phyloP scores from a whole-genome alignment of 2,888 invertebrate species.

The Pterostichus madidus region DNA sequence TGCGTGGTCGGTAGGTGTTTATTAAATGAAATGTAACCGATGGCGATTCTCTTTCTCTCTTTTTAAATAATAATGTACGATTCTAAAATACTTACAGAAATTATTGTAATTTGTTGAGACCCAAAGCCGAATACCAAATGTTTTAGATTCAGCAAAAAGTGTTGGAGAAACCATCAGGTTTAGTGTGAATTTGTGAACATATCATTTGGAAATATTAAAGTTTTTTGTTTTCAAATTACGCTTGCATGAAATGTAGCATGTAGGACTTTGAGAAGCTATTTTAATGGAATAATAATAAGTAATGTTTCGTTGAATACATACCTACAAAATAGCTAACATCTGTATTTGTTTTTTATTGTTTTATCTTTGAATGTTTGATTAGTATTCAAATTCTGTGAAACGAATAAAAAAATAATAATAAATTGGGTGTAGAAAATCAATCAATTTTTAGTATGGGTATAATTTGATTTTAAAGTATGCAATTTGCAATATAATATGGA shows the following conservation, averaged over 20 bases:
- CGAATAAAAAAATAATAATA: no score
- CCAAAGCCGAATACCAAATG: conserved; percentile 60
- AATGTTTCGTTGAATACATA: conserved; percentile 23
- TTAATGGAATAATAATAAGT: conserved; percentile 42
- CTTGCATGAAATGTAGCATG: conserved; percentile 41
- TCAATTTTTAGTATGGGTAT: conserved; percentile 7
- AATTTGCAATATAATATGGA: conserved; percentile 27
- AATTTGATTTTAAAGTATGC: conserved; percentile 27
- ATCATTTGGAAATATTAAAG: conserved; percentile 46
- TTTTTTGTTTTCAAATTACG: conserved; percentile 48
- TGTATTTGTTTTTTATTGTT: conserved; percentile 19
- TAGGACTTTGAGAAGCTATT: conserved; percentile 19
- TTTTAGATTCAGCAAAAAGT: conserved; percentile 54
- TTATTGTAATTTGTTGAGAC: conserved; percentile 57
- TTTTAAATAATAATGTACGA: conserved; percentile 51
- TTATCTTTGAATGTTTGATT: background rate
- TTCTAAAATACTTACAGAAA: conserved; percentile 40
- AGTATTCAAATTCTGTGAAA: background rate
- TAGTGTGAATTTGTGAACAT: conserved; percentile 64
- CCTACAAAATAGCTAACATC: conserved; percentile 1
- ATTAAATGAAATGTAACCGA: conserved; percentile 50
- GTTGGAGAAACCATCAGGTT: conserved; percentile 28
- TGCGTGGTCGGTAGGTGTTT: conserved; percentile 43
- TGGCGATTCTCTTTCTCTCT: conserved; percentile 12
- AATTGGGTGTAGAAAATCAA: conserved; percentile 2